phyloP scores from a whole-genome alignment of 2,113 vertebrate species.

The Nanorana parkeri region DNA sequence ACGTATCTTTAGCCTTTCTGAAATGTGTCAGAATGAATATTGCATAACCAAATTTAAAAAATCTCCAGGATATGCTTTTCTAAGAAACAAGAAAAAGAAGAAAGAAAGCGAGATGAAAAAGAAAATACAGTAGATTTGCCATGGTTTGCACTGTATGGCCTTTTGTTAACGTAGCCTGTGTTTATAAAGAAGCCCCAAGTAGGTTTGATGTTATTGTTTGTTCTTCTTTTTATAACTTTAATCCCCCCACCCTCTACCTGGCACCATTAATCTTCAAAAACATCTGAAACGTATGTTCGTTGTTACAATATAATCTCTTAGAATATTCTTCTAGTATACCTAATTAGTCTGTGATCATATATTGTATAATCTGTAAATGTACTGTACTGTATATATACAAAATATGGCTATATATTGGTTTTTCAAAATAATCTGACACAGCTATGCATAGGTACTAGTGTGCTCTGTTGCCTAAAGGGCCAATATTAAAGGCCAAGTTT shows the following conservation, averaged over 20 bases:
- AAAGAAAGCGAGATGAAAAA: constrained; percentile 13
- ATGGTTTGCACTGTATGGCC: constrained; percentile 24
- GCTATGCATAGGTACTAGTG: too few relatives aligned
- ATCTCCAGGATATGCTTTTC: constrained; percentile 23
- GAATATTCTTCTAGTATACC: too few relatives aligned
- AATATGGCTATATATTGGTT: too few relatives aligned
- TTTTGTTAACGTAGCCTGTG: constrained; percentile 28
- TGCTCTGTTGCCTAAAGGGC: too few relatives aligned
- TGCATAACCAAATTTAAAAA: constrained; percentile 13
- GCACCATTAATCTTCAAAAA: background rate
- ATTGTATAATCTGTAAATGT: too few relatives aligned
- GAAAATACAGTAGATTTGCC: constrained; percentile 14
- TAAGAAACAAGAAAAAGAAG: constrained; percentile 6
- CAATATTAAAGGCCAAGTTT: too few relatives aligned
- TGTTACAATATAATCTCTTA: background rate
- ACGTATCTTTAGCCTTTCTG: background rate
- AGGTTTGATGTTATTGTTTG: constrained; percentile 4
- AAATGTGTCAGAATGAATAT: constrained; percentile 29
- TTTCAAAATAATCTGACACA: too few relatives aligned
- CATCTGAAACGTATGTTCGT: background rate
- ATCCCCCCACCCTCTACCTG: background rate
- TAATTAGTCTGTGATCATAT: too few relatives aligned
- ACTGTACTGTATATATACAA: too few relatives aligned
- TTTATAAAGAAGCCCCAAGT: constrained; percentile 7
- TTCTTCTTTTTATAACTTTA: background rate